Base-by-base conservation (phyloP, 2,797 vertebrate genomes). In the Alcedo atthis region DNA sequence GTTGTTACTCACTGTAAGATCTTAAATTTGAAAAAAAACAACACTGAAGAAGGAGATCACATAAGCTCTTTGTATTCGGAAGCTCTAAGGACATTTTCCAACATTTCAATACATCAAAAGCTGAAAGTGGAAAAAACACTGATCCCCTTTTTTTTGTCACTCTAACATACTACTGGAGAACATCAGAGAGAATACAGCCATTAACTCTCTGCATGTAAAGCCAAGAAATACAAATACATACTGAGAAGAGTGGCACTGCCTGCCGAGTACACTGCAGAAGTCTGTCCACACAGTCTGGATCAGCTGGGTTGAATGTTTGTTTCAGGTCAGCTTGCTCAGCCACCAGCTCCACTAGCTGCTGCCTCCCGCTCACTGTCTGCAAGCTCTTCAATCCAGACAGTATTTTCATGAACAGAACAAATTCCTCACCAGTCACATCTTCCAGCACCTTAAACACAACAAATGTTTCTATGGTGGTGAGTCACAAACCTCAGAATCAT, bases 401-500 rank as follows among this genome's bases (percentile, higher is more conserved):
- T 51, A 99, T 97, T 42, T 99, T 99, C 99, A 99, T 99, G 96
- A 99, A 98, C 40, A 99, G 97, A 69, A 99, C 99, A 97, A 99
- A 99, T 96, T 99, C 99, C 93, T 99, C 99, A 18, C 99, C 99
- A 0, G 99, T 99, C 91, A 99, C 99, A 37, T 99, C 99, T 96
- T 99, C 99, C 94, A 99, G 94, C 42, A 99, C 99, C 99, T 99
- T 66, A 85, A 87, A 76, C 1, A 74, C 59, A 90, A 80, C 91
- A 95, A 20, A 15, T 7, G 59, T 15, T 51, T 69, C n/a, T 37
- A 42, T 3, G 40, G 33, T 48, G 46, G 32, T 5, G 61, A 37
- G 59, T 45, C 8, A 68, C 19, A 86, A 85, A 40, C 7, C 6
- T 59, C 20, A 17, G 53, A 30, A 37, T 33, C 62, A 84, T 77